These are phyloP conservation scores for Erebia palarica DNA, from an alignment of 2,888 invertebrate species.

Conservation along the genomic window DNA sequence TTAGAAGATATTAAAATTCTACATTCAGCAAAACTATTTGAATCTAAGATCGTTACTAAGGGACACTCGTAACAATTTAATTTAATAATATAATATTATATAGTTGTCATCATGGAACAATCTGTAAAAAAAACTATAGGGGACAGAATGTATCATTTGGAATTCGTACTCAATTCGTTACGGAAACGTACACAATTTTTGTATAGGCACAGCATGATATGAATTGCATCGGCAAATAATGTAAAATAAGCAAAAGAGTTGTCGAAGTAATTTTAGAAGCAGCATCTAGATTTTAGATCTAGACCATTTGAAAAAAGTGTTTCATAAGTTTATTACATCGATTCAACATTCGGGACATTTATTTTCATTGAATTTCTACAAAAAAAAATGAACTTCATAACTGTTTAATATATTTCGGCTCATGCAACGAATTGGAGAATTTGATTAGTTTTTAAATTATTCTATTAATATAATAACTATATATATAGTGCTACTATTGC, in stretches of 20 bases:
- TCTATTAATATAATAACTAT: background rate
- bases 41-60: background rate
- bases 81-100: no score
- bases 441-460: no score
- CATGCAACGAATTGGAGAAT: no score
- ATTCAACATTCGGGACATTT: background rate
- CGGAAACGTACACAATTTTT: slow-evolving; percentile 6
- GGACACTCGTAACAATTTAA: background rate
- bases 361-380: background rate
- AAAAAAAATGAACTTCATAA: no score
- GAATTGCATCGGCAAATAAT: background rate
- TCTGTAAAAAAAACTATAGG: background rate
- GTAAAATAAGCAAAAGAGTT: background rate
- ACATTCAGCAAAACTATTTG: background rate
- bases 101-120: slow-evolving; percentile 2
- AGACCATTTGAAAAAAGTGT: background rate
- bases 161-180: slow-evolving; percentile 4
- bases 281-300: background rate
- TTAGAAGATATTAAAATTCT: background rate
- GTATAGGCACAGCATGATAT: slow-evolving; percentile 12
- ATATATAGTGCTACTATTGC: no score
- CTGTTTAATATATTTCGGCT: no score
- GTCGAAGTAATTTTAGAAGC: no score
- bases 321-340: background rate
- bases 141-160: slow-evolving; percentile 1